Conservation (phyloP, 2,797 vertebrate genomes). For the Chelidonichthys spinosus region DNA sequence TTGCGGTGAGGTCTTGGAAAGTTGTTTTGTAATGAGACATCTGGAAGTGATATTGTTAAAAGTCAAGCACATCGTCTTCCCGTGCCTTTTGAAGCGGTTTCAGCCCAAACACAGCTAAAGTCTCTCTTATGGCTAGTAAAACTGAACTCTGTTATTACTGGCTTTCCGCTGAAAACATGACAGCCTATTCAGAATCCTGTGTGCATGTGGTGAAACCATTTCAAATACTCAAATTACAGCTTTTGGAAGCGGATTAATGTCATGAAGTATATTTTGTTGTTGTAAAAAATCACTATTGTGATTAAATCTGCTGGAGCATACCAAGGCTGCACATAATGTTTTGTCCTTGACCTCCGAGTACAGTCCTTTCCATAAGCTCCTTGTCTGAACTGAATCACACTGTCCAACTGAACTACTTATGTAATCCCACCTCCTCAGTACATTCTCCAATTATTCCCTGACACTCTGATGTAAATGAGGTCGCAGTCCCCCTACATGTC, state of each 20-base stretch:
- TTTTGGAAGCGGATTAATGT: constrained; percentile 72
- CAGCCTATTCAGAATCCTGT: constrained; percentile 62
- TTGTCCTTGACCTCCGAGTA: constrained; percentile 49
- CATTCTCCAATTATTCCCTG: constrained; percentile 84
- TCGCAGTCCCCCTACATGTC: constrained; percentile 81
- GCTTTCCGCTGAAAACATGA: constrained; percentile 76
- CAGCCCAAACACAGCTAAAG: constrained; percentile 73
- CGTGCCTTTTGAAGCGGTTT: constrained; percentile 78
- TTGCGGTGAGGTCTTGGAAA: constrained; percentile 67
- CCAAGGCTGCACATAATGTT: constrained; percentile 36
- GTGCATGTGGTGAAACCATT: constrained; percentile 77
- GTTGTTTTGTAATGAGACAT: constrained; percentile 81
- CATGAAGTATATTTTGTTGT: constrained; percentile 75
- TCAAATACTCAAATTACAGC: constrained; percentile 74
- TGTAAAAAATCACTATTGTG: constrained; percentile 71
- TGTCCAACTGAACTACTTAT: constrained; percentile 63
- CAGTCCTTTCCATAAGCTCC: constrained; percentile 48
- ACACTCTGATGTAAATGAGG: constrained; percentile 85
- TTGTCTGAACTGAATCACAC: constrained; percentile 49
- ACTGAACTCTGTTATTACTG: constrained; percentile 78
- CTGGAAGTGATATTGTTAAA: constrained; percentile 81
- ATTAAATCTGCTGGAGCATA: constrained; percentile 61
- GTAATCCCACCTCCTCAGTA: constrained; percentile 78
- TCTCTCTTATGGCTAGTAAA: constrained; percentile 76
- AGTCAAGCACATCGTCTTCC: constrained; percentile 70